Base-by-base conservation (phyloP, 2,888 invertebrate species). In the Perdita meconis region DNA sequence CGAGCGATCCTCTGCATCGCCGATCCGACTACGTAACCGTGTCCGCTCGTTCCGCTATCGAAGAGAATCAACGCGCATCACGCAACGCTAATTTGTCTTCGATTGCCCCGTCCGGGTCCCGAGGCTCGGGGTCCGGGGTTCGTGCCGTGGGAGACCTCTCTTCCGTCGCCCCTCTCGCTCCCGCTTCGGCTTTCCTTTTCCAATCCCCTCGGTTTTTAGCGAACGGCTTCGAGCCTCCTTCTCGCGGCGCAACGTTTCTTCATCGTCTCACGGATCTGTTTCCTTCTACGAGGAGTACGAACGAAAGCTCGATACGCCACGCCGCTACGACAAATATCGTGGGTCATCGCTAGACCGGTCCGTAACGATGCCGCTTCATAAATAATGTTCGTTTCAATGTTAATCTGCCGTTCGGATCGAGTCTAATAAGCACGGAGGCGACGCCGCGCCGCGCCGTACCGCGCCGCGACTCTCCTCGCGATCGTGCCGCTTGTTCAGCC, bases 61-160 rank as follows among this genome's bases (percentile, higher is more conserved):
- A 83, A 80, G 71, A 85, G 89, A 90, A 91, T 92, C 92, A 91
- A 90, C 91, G 91, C 91, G 90, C 92, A 91, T 92, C 92, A 92
- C 92, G 92, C 92, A 92, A 92, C 90, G 88, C 90, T 92, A 92
- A 92, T 92, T 92, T 90, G 90, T 92, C 91, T 92, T 92, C 92
- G 91, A 92, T 92, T 88, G 90, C 89, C 87, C 87, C 86, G 88
- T 64, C 61, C 86, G 87, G 81, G 83, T 79, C 80, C 86, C 87
- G 81, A 87, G 89, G 89, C 92, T 92, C 91, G 92, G 91, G 92
- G n/a, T n/a, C n/a, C 86, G 87, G 81, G 83, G 80, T 81, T 86
- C 87, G 81, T 87, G 89, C 89, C 92, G 92, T 91, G 92, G 91
- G 92, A 92, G 90, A 90, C 87, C 78, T 75, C 75, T 68, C 51